Evolutionary conservation across 30 jellyfish, hydroid and myxozoan species (phyloP).

Genomic region (Catostylus mosaicus): DNA sequence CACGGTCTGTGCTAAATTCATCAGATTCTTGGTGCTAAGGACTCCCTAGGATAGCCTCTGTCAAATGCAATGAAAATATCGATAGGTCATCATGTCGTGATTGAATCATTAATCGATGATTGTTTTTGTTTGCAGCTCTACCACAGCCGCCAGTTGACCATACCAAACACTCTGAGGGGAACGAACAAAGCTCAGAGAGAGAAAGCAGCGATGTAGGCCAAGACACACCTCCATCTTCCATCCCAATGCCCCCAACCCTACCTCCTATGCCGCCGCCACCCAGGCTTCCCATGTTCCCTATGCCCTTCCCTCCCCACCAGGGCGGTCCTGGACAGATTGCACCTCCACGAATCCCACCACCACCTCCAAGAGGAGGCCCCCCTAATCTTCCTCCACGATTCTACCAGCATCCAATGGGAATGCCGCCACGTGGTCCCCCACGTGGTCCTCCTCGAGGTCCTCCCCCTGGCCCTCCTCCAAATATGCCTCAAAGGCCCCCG

Average conservation of each 20-base stretch:
- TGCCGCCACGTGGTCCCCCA: conserved; percentile 75
- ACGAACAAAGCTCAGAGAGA: neutral
- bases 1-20: too few species aligned
- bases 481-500: conserved; percentile 68
- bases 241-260: conserved; percentile 43
- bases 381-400: conserved; percentile 49
- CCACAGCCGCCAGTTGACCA: conserved; percentile 71
- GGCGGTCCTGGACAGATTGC: conserved; percentile 29
- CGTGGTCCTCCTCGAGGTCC: conserved; percentile 45
- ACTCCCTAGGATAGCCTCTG: too few species aligned
- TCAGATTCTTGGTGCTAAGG: too few species aligned
- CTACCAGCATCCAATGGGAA: conserved; percentile 69
- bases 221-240: conserved; percentile 19
- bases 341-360: conserved; percentile 72
- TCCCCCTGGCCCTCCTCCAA: conserved; percentile 68
- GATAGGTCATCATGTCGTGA: too few species aligned
- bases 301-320: conserved; percentile 49
- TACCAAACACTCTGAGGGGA: conserved; percentile 12
- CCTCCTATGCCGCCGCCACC: conserved; percentile 69
- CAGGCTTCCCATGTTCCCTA: conserved; percentile 52
- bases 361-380: conserved; percentile 70
- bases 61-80: too few species aligned
- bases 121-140: conserved; percentile 43
- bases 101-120: too few species aligned
- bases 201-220: neutral